A percentile compares a stretch with the other conserved stretches of the same genome.
These are phyloP conservation scores for Brachionus manjavacas DNA, from an alignment of 1,140 invertebrate species.

Conservation along the genomic window DNA sequence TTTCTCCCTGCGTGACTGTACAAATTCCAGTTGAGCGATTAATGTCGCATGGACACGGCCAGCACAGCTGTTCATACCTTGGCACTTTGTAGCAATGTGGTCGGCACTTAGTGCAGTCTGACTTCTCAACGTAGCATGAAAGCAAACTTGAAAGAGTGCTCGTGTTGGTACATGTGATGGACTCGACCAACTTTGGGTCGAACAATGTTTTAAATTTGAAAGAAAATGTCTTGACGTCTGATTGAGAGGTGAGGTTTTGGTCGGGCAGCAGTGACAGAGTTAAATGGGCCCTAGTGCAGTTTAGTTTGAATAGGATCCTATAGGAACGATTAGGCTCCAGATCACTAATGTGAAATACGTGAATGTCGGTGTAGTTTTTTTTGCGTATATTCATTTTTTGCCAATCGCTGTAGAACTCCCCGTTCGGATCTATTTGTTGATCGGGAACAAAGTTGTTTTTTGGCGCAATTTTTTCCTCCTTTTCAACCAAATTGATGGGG, in stretches of 20 bases:
- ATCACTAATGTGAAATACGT: background rate
- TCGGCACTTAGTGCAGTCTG: background rate
- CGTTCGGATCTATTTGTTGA: background rate
- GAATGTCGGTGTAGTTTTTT: background rate
- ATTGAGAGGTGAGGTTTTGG: background rate
- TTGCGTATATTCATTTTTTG: background rate
- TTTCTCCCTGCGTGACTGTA: background rate
- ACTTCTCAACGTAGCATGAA: conserved; percentile 7
- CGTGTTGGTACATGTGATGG: background rate
- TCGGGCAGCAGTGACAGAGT: background rate
- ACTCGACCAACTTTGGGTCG: background rate
- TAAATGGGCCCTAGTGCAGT: background rate
- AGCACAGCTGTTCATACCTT: background rate
- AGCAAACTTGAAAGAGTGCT: background rate
- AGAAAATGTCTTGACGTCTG: background rate
- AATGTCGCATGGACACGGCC: conserved; percentile 20
- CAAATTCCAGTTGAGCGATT: background rate
- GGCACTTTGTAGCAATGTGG: conserved; percentile 23
- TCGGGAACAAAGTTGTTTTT: background rate
- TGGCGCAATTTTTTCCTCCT: background rate
- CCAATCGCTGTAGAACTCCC: background rate
- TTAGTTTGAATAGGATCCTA: background rate
- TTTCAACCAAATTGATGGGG: background rate
- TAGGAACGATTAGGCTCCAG: background rate
- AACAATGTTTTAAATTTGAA: conserved; percentile 7